Percentiles rank a stretch among this genome's conserved stretches.
These are phyloP conservation scores for Herminia tarsipennalis DNA, from an alignment of 2,888 invertebrate genomes.

Conservation along the genomic window DNA sequence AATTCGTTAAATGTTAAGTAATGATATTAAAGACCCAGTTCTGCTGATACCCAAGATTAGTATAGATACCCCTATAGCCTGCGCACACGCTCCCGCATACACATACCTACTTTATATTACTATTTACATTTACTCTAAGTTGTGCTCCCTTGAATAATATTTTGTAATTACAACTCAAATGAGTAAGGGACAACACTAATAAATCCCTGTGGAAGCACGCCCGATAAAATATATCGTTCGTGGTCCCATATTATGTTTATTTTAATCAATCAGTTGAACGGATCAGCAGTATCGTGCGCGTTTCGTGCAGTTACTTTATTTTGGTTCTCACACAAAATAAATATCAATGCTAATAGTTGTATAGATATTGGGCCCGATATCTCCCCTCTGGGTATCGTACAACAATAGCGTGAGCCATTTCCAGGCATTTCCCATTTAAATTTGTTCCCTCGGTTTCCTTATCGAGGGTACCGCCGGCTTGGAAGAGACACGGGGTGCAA, in stretches of 20 bases:
- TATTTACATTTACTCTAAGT: too few species aligned
- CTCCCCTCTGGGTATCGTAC: conserved; percentile 71
- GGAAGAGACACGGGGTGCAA: conserved; percentile 49
- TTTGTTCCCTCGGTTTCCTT: conserved; percentile 76
- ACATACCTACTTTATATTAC: too few species aligned
- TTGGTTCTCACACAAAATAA: conserved; percentile 75
- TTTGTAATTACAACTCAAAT: conserved; percentile 14
- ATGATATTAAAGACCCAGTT: too few species aligned
- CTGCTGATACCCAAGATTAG: too few species aligned
- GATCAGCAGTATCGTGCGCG: conserved; percentile 42
- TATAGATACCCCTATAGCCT: too few species aligned
- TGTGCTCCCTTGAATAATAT: too few species aligned
- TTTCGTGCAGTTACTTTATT: conserved; percentile 55
- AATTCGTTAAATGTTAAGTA: too few species aligned
- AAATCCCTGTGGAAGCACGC: conserved; percentile 17
- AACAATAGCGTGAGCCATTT: conserved; percentile 82
- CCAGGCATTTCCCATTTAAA: conserved; percentile 81
- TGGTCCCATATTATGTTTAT: conserved; percentile 25
- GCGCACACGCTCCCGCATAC: too few species aligned
- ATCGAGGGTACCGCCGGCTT: conserved; percentile 58
- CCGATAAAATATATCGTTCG: conserved; percentile 30
- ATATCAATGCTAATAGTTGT: conserved; percentile 72
- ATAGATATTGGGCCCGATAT: conserved; percentile 71
- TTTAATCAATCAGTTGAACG: conserved; percentile 37
- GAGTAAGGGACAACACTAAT: conserved; percentile 9